These are phyloP conservation scores for Coenonympha glycerion DNA, from an alignment of 2,888 invertebrate genomes.

Conservation along the genomic window DNA sequence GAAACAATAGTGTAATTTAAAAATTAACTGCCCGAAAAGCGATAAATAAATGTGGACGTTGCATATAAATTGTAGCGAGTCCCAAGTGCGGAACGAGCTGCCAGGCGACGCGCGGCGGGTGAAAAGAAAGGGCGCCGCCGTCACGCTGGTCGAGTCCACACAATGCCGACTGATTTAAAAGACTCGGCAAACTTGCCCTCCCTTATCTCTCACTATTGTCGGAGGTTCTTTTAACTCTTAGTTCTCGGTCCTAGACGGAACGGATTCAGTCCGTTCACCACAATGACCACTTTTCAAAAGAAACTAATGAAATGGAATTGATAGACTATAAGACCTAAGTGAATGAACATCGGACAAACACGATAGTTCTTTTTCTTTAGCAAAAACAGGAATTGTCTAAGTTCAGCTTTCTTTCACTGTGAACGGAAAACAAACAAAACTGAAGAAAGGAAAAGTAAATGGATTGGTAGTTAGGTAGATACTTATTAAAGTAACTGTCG, in stretches of 20 bases:
- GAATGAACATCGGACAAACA: constrained; percentile 14
- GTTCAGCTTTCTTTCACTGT: background rate
- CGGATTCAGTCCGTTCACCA: constrained; percentile 33
- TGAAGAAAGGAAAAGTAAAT: background rate
- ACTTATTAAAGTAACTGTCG: no score
- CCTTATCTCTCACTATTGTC: constrained; percentile 59
- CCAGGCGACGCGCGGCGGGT: constrained; percentile 32
- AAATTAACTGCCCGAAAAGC: constrained; percentile 67
- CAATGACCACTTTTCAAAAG: constrained; percentile 29
- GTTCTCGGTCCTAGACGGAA: constrained; percentile 36
- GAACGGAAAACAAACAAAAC: background rate
- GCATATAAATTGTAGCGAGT: constrained; percentile 62
- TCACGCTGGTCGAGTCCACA: constrained; percentile 54
- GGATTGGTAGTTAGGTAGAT: background rate
- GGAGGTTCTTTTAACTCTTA: constrained; percentile 45
- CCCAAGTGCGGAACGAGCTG: constrained; percentile 60
- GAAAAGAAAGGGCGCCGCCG: constrained; percentile 55
- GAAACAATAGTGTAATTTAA: constrained; percentile 55
- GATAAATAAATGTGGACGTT: constrained; percentile 63
- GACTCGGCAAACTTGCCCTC: constrained; percentile 53
- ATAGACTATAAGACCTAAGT: constrained; percentile 19
- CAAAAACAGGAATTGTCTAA: background rate
- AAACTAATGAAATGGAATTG: constrained; percentile 33
- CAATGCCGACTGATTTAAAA: constrained; percentile 55
- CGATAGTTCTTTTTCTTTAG: background rate